Conservation (phyloP, 2,797 vertebrate genomes). For the Anomalospiza imberbis region DNA sequence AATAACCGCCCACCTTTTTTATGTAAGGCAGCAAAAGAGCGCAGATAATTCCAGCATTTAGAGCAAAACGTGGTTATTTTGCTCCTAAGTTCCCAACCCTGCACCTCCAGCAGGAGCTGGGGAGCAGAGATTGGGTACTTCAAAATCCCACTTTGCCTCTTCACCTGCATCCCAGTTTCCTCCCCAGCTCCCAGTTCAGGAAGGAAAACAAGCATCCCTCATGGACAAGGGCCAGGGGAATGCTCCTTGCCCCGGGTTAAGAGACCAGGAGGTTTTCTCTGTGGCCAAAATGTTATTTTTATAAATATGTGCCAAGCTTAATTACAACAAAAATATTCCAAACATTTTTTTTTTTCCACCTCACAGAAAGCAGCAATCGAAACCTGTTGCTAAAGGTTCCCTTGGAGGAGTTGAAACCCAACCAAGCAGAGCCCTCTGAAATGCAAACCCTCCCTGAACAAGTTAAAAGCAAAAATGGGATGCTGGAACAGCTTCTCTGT, state of each 20-base stretch:
- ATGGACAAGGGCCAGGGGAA: neutral
- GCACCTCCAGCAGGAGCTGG: neutral
- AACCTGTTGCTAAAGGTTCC: neutral
- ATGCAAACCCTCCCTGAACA: neutral
- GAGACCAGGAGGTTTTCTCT: neutral
- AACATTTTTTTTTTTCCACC: neutral
- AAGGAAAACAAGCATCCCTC: neutral
- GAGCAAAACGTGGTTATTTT: neutral
- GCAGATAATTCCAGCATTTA: neutral
- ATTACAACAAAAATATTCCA: neutral
- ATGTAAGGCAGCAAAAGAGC: neutral
- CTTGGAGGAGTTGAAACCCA: neutral
- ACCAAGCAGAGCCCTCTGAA: neutral
- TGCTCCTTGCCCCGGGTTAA: neutral
- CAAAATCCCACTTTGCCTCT: neutral
- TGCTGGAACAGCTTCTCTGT: neutral
- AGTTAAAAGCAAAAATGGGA: neutral
- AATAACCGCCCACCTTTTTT: neutral
- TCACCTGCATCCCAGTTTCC: conserved; percentile 11
- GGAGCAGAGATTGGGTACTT: neutral
- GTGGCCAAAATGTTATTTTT: neutral
- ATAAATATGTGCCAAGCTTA: neutral
- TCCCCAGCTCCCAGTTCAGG: neutral
- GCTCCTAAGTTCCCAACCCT: neutral
- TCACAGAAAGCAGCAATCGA: fast-evolving